Percentiles rank a stretch among this genome's conserved stretches.
These are phyloP conservation scores for Pinctada fucata DNA, from an alignment of 2,888 invertebrate species.

Conservation along the genomic window DNA sequence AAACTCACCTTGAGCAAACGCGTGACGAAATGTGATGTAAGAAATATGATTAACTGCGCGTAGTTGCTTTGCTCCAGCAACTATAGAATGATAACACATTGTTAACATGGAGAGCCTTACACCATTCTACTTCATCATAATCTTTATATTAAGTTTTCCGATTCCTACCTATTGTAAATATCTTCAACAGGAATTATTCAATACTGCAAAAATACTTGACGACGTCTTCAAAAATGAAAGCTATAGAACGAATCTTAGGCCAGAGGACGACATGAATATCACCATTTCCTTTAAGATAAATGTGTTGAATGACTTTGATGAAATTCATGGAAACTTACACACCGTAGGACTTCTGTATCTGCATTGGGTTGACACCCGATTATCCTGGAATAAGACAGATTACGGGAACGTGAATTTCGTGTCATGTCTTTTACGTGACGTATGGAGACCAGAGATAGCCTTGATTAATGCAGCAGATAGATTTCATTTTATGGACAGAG, in stretches of 20 bases:
- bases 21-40: too few relatives aligned
- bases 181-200: too few relatives aligned
- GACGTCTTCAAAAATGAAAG: too few relatives aligned
- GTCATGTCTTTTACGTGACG: neutral
- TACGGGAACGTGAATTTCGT: neutral
- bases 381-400: neutral
- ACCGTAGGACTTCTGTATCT: neutral
- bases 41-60: too few relatives aligned
- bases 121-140: too few relatives aligned
- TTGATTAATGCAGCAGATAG: neutral
- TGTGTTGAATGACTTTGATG: slow-evolving; percentile 2
- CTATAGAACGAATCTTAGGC: neutral
- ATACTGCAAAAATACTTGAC: too few relatives aligned
- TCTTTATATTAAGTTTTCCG: too few relatives aligned
- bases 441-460: slow-evolving; percentile 10
- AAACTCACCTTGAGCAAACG: too few relatives aligned
- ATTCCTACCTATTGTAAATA: too few relatives aligned
- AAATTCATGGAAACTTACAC: slow-evolving; percentile 1
- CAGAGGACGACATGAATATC: neutral
- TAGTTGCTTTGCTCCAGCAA: too few relatives aligned
- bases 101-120: too few relatives aligned
- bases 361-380: slow-evolving; percentile 10
- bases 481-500: neutral
- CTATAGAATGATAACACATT: too few relatives aligned
- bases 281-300: neutral